Evolutionary conservation across 2,888 invertebrate genomes (phyloP).

Genomic region (Cryptosula pallasiana): DNA sequence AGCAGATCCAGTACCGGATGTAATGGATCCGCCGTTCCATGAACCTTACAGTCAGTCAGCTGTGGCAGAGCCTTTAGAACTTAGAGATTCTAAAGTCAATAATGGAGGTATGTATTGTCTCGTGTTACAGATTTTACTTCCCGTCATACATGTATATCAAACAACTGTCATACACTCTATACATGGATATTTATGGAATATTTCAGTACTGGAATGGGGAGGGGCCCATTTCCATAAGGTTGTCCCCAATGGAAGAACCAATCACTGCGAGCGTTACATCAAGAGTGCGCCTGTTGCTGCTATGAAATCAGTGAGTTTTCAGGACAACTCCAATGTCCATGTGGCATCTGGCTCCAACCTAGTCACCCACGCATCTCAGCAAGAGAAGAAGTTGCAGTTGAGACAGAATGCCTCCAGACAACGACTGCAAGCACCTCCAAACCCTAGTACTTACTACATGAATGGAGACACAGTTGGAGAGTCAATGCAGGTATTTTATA

Average conservation of each 20-base stretch:
- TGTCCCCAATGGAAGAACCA: constrained; percentile 22
- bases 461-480: constrained; percentile 12
- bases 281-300: neutral
- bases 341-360: constrained; percentile 22
- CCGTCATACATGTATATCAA: too few relatives aligned
- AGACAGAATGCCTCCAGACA: neutral
- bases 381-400: constrained; percentile 1
- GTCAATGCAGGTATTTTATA: constrained; percentile 4
- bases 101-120: constrained; percentile 14
- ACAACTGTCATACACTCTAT: too few relatives aligned
- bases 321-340: constrained; percentile 22
- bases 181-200: too few relatives aligned
- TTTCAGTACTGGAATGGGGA: constrained; percentile 23
- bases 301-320: neutral
- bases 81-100: constrained; percentile 1
- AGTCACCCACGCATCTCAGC: constrained; percentile 12
- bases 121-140: too few relatives aligned
- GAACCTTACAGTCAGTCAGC: constrained; percentile 23
- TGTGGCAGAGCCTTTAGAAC: constrained; percentile 19
- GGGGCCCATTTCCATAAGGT: constrained; percentile 19
- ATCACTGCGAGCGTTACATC: neutral
- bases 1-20: constrained; percentile 36
- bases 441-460: neutral
- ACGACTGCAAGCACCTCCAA: neutral
- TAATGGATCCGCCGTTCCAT: constrained; percentile 32